Conservation (phyloP, 2,113 vertebrate genomes). For the Semnopithecus entellus region DNA sequence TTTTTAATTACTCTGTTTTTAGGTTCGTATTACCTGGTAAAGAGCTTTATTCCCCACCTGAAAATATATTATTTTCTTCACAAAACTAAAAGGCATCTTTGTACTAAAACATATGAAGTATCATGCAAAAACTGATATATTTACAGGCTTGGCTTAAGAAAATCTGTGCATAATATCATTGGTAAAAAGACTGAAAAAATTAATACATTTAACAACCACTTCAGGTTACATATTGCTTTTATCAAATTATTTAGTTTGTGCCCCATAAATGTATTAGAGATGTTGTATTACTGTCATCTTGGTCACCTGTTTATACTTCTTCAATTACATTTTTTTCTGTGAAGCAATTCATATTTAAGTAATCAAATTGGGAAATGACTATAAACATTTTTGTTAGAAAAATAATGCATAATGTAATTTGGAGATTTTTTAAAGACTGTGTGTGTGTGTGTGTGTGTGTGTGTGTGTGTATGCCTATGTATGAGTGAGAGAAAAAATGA, state of each 20-base stretch:
- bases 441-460: not conserved
- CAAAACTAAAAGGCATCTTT: not conserved
- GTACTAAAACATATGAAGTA: not conserved
- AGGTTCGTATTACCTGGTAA: not conserved
- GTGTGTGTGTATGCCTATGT: not conserved
- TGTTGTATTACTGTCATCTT: not conserved
- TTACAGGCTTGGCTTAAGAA: not conserved
- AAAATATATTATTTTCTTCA: not conserved
- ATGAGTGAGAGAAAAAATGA: not conserved
- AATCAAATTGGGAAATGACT: not conserved
- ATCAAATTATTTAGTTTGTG: not conserved
- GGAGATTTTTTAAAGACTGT: not conserved
- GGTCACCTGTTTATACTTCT: not conserved
- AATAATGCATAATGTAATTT: not conserved
- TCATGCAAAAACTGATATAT: not conserved
- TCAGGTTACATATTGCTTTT: not conserved
- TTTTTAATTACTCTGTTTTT: not conserved
- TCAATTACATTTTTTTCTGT: not conserved
- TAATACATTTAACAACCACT: not conserved
- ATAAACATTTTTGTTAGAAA: not conserved
- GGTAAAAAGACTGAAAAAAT: not conserved
- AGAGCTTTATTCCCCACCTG: not conserved
- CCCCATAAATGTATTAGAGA: constrained; percentile 1
- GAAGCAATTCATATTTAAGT: not conserved
- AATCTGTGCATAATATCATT: not conserved